Percentiles rank a stretch among this genome's conserved stretches.
These are phyloP conservation scores for Camelus bactrianus DNA, from an alignment of 2,113 vertebrate genomes.

Conservation along the genomic window DNA sequence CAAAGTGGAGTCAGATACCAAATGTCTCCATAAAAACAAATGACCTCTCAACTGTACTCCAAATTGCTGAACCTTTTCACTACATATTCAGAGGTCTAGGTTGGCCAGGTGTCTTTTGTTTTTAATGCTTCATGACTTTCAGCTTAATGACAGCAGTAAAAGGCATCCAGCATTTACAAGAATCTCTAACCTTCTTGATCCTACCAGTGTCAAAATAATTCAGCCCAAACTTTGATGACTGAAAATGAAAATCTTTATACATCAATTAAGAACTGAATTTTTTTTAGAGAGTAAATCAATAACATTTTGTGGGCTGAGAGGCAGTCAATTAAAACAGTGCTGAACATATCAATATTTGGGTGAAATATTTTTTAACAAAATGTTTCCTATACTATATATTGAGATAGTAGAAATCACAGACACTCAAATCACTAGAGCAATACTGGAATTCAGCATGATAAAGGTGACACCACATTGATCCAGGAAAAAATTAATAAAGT, in stretches of 20 bases:
- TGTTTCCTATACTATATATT: neutral
- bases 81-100: neutral
- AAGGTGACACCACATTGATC: slow-evolving; percentile 18
- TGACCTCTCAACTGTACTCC: neutral
- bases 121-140: slow-evolving; percentile 21
- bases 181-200: slow-evolving; percentile 7
- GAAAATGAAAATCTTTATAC: slow-evolving; percentile 63
- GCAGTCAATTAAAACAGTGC: neutral
- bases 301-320: slow-evolving; percentile 37
- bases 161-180: slow-evolving; percentile 41
- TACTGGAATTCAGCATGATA: slow-evolving; percentile 13
- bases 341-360: slow-evolving; percentile 33
- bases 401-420: slow-evolving; percentile 5
- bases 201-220: slow-evolving; percentile 30
- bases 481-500: slow-evolving; percentile 28
- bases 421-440: neutral
- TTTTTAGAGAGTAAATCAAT: slow-evolving; percentile 20
- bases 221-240: neutral
- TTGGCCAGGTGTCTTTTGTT: neutral
- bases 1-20: neutral
- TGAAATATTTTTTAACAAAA: slow-evolving; percentile 32
- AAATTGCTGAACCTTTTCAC: neutral
- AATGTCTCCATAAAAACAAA: neutral
- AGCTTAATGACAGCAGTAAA: neutral
- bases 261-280: slow-evolving; percentile 23